A percentile compares a stretch with the other conserved stretches of the same genome.
phyloP scores from a whole-genome alignment of 2,888 invertebrate genomes.

The Cantharis nigra region DNA sequence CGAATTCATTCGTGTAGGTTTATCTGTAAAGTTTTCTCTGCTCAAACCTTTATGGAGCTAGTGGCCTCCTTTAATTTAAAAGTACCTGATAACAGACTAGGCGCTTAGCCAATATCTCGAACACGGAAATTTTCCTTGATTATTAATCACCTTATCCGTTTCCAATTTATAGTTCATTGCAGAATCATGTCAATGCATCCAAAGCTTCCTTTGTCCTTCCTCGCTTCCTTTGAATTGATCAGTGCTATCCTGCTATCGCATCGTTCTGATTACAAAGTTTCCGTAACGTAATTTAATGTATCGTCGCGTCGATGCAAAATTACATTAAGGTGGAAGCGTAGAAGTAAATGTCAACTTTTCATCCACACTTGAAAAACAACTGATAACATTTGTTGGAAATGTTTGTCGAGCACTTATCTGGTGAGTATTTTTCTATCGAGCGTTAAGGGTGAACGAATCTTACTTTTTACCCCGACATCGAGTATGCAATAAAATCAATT shows the following conservation, averaged over 20 bases:
- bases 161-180: neutral
- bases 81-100: neutral
- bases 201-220: neutral
- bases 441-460: neutral
- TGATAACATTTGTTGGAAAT: neutral
- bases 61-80: neutral
- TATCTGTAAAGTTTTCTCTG: too few species aligned
- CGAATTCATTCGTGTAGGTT: too few species aligned
- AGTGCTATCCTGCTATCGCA: too few species aligned
- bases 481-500: neutral
- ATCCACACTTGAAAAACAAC: neutral
- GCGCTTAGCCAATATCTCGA: neutral
- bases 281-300: neutral
- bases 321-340: neutral
- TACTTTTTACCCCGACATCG: neutral
- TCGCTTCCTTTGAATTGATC: neutral
- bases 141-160: neutral
- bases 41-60: too few species aligned
- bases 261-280: neutral
- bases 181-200: neutral
- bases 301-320: neutral
- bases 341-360: neutral
- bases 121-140: neutral
- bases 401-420: neutral
- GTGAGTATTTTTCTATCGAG: neutral